These are phyloP conservation scores for Ptychodera flava DNA, from an alignment of 35 echinoderm and acorn worm genomes.

Conservation along the genomic window DNA sequence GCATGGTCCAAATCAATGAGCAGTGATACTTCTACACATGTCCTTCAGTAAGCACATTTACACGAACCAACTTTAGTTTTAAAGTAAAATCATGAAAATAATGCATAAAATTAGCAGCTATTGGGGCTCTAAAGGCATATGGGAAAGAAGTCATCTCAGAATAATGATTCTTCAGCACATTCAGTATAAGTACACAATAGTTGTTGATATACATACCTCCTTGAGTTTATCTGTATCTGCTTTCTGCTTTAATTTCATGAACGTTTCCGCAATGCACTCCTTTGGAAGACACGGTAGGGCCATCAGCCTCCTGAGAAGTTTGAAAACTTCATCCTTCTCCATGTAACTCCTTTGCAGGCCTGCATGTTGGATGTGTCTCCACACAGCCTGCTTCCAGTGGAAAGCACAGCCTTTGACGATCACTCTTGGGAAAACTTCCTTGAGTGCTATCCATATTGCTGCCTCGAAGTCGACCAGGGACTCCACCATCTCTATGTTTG, in stretches of 20 bases:
- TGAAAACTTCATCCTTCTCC: constrained; percentile 12
- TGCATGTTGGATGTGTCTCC: neutral
- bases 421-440: neutral
- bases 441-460: neutral
- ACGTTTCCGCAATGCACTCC: constrained; percentile 17
- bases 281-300: constrained; percentile 29
- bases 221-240: neutral
- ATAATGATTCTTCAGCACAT: neutral
- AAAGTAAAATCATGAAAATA: neutral
- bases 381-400: constrained; percentile 13
- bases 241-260: constrained; percentile 7
- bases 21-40: neutral
- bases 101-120: neutral
- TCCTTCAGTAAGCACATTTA: neutral
- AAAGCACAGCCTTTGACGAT: neutral
- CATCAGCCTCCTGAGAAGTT: constrained; percentile 2
- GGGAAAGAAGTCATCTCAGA: neutral
- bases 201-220: neutral
- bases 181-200: neutral
- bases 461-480: neutral
- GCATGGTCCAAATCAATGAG: no score
- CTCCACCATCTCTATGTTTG: neutral
- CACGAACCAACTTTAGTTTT: neutral
- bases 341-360: neutral
- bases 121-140: neutral